Conservation (phyloP, 2,113 vertebrate genomes). For the Nematolebias whitei region DNA sequence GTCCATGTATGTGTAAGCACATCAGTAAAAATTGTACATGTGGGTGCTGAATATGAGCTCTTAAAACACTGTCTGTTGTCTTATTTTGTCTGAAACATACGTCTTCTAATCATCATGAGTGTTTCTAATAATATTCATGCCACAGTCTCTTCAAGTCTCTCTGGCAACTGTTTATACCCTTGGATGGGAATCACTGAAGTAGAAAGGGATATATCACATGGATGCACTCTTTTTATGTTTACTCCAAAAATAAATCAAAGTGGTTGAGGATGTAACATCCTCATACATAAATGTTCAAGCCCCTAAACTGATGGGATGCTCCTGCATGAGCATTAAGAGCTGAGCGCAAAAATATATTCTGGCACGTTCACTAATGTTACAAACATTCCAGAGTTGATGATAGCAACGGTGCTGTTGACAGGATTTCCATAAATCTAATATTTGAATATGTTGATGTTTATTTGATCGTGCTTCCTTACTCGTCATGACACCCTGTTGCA, state of each 20-base stretch:
- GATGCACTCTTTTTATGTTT: neutral
- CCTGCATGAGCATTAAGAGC: slow-evolving; percentile 6
- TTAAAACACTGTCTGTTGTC: neutral
- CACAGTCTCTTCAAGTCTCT: neutral
- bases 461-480: neutral
- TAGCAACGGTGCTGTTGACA: slow-evolving; percentile 1
- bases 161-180: neutral
- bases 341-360: slow-evolving; percentile 8
- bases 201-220: slow-evolving; percentile 1
- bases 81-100: neutral
- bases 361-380: neutral
- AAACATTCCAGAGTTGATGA: slow-evolving; percentile 3
- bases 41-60: neutral
- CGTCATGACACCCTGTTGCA: neutral
- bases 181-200: neutral
- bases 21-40: neutral
- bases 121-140: neutral
- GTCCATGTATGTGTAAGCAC: neutral
- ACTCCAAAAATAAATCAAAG: neutral
- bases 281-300: neutral
- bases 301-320: slow-evolving; percentile 1
- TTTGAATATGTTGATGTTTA: neutral
- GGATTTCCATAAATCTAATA: slow-evolving; percentile 22
- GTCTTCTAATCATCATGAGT: neutral
- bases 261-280: neutral